Base-by-base conservation (phyloP, 2,113 vertebrate genomes). In the Alectura lathami region DNA sequence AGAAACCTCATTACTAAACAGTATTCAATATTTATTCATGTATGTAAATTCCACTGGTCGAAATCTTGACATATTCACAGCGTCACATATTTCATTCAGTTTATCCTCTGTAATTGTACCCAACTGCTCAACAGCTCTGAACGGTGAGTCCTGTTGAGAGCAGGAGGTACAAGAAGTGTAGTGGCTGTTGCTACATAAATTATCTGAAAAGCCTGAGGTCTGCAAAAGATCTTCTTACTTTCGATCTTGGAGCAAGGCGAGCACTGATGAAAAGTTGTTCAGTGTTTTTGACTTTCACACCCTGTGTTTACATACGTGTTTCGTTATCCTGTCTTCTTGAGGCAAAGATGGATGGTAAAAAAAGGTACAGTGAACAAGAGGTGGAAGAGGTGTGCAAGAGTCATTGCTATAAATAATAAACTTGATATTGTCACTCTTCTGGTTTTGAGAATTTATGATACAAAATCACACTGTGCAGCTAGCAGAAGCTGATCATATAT, bases 51-150 rank as follows among this genome's bases (percentile, higher is more conserved):
- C 96, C 83, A 66, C 80, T 36, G 91, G 96, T 94, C 22, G 30
- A 91, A 96, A 94, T 93, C 96, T 91, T 94, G 96, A 97, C 96
- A 89, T 70, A 96, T 96, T 97, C 96, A 96, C 87, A 54, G 87
- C 69, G 74, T 77, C 85, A 54, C 93, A 85, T 96, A 96, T 96
- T 97, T 97, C 93, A 96, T 96, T 95, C 95, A 72, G 91, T 97
- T 97, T 95, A 97, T 94, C 91, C 96, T 89, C 97, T 90, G 83
- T 97, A 96, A 95, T 96, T 97, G 97, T 96, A 94, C 96, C 95
- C 92, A 96, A 97, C 93, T 96, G 96, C 89, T 97, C 93, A 95
- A 88, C 92, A 90, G 92, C 87, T 94, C 95, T 96, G 97, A 96
- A 95, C 45, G 91, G 96, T 94, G 95, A 95, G 92, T 89, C 88